Evolutionary conservation across 1,140 invertebrate species (phyloP), one percentile per base, ranked within the genome.

Genomic region (Pararge aegeria): DNA sequence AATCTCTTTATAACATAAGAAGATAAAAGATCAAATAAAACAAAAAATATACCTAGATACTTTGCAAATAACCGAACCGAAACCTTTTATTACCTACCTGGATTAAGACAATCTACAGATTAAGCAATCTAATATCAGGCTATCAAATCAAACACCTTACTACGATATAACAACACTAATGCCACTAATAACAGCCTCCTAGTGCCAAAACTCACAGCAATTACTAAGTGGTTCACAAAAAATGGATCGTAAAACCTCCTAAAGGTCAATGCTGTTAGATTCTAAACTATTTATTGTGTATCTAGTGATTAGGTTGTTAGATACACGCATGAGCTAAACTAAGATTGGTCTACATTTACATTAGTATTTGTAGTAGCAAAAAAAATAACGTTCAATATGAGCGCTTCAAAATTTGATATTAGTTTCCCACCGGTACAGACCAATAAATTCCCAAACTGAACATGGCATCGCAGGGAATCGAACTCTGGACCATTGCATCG

Each of bases 301-400:
- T 46, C 42, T 46, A 46, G 19, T 46, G 18, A 46, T 46, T 46
- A 46, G 18, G 1, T 13, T 42, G 18, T 20, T 46, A 46, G 34
- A 24, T 58, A 37, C 34, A 49, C 37, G 56, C 30, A 30, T 51
- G 50, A 52, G 51, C 49, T 51, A 29, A 51, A 52, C 53, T 46
- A 53, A 53, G 49, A 52, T 53, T 44, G 48, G 40, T 59, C 57
- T 59, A 59, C 38, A 59, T 20, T 16, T 59, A 53, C 42, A 59
- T 59, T 53, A 53, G 38, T 52, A 34, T 53, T 44, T 59, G 48
- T 46, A 9, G 2, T 12, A 2, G 5, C 1, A 2, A 2, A 20
- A 46, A 46, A 46, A 46, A 46, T 4, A 7, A 10, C 38, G 38
- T 0, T 40, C 0, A 40, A 15, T 5, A 1, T 16, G 15, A 40